These are phyloP conservation scores for Brassicogethes aeneus DNA, from an alignment of 2,888 invertebrate genomes.

Conservation along the genomic window DNA sequence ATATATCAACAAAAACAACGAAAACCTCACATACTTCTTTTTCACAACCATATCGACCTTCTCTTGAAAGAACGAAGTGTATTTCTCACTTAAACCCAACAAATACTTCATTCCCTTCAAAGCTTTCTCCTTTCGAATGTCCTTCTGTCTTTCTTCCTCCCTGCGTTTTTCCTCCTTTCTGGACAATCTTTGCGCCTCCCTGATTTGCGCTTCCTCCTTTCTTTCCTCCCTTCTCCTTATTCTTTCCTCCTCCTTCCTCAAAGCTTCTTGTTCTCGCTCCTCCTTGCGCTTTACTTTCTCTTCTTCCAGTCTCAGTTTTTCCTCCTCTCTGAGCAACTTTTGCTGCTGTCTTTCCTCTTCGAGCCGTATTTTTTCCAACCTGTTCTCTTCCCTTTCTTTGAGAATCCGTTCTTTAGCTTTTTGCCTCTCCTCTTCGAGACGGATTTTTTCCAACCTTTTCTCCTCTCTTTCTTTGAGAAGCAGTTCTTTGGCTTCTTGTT, in stretches of 20 bases:
- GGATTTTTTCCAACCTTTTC: conserved; percentile 5
- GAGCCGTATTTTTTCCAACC: neutral
- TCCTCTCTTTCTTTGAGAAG: neutral
- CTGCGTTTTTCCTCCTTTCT: conserved; percentile 6
- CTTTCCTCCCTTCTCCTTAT: neutral
- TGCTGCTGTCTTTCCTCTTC: neutral
- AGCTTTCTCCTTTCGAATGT: conserved; percentile 15
- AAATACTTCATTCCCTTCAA: conserved; percentile 22
- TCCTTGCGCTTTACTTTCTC: neutral
- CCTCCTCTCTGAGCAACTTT: neutral
- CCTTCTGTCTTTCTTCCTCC: conserved; percentile 9
- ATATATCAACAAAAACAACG: neutral
- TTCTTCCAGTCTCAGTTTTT: neutral
- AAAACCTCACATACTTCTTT: conserved; percentile 1
- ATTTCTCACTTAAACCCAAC: conserved; percentile 19
- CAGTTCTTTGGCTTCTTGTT: neutral
- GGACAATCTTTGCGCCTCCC: neutral
- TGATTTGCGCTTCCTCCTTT: neutral
- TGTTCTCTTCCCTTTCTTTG: conserved; percentile 1
- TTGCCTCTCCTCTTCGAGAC: conserved; percentile 2
- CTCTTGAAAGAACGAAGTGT: conserved; percentile 20
- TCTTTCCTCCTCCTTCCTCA: neutral
- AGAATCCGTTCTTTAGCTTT: conserved; percentile 3
- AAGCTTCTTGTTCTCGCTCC: neutral
- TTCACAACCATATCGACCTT: conserved; percentile 11